Conservation (phyloP, 2,113 vertebrate genomes). For the zebrafish (Danio rerio) region GRCz12tu NC_133178.1:22865501-22866000, state of each 20-base stretch:
- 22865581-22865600: conserved; percentile 61
- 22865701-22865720: conserved; percentile 24
- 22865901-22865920: conserved; percentile 28
- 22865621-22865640: conserved; percentile 32
- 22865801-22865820: conserved; percentile 38
- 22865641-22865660: conserved; percentile 58
- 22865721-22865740: conserved; percentile 37
- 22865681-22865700: conserved; percentile 40
- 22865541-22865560: conserved; percentile 59
- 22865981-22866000: conserved; percentile 51
- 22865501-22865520: conserved; percentile 58
- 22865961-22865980: conserved; percentile 24
- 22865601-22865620: conserved; percentile 53
- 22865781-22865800: conserved; percentile 30
- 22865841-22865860: conserved; percentile 36
- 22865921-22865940: conserved; percentile 45
- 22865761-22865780: conserved; percentile 30
- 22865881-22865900: conserved; percentile 25
- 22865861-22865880: conserved; percentile 35
- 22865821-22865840: conserved; percentile 39
- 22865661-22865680: conserved; percentile 51
- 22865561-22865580: conserved; percentile 62
- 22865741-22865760: conserved; percentile 18
- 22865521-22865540: conserved; percentile 56
- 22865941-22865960: conserved; percentile 34